Percentiles rank a stretch among this genome's conserved stretches.
phyloP scores from a whole-genome alignment of 2,888 invertebrate species.

The Stegophylla sp. region DNA sequence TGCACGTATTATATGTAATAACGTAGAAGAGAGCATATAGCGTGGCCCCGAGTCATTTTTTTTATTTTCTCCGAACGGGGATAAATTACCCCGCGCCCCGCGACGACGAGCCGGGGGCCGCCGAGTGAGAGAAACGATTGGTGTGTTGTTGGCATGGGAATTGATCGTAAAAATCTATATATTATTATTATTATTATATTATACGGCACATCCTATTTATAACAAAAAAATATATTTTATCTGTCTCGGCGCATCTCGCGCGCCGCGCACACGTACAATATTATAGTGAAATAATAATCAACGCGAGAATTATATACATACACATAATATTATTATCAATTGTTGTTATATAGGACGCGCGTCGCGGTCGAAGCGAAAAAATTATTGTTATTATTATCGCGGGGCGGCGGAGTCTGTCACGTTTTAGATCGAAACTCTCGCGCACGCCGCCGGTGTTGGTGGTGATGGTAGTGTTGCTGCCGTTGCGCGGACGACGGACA shows the following conservation, averaged over 20 bases:
- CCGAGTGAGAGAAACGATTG: not conserved
- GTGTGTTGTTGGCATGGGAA: slow-evolving; percentile 27
- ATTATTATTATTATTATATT: too few species aligned
- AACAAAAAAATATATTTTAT: slow-evolving; percentile 57
- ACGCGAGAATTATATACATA: slow-evolving; percentile 31
- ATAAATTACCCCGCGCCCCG: slow-evolving; percentile 27
- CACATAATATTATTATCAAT: too few species aligned
- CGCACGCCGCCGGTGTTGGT: slow-evolving; percentile 7
- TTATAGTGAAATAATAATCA: slow-evolving; percentile 53
- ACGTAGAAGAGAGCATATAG: not conserved
- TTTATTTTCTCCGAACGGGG: slow-evolving; percentile 41
- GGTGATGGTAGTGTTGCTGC: not conserved
- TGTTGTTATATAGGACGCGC: slow-evolving; percentile 17
- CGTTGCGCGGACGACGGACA: not conserved
- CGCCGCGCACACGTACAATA: not conserved
- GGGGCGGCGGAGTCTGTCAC: slow-evolving; percentile 49
- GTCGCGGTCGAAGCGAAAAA: slow-evolving; percentile 57
- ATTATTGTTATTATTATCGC: slow-evolving; percentile 57
- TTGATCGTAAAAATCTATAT: slow-evolving; percentile 50
- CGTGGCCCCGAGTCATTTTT: slow-evolving; percentile 44
- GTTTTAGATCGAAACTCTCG: slow-evolving; percentile 55
- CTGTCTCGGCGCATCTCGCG: slow-evolving; percentile 50
- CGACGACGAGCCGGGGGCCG: not conserved
- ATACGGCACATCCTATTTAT: slow-evolving; percentile 37
- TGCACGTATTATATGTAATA: too few species aligned